These are phyloP conservation scores for Colaptes auratus DNA, from an alignment of 2,113 vertebrate genomes.

Conservation along the genomic window DNA sequence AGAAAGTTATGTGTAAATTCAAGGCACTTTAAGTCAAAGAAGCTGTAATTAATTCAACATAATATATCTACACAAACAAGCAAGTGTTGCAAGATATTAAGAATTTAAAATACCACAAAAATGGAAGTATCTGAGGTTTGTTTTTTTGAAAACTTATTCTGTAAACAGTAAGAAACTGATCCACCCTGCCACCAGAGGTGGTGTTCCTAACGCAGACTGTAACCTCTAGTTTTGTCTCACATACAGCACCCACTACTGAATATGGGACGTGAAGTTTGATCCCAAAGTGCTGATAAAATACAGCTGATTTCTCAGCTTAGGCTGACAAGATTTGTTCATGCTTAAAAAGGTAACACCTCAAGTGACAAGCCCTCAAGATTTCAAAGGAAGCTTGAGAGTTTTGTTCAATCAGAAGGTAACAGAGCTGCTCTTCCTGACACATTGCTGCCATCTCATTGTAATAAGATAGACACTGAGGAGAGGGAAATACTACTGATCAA, in stretches of 20 bases:
- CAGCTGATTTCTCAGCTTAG: slow-evolving; percentile 24
- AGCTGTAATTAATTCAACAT: slow-evolving; percentile 15
- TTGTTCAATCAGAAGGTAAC: slow-evolving; percentile 64
- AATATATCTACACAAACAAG: slow-evolving; percentile 3
- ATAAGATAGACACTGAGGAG: slow-evolving; percentile 37
- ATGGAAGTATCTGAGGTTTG: background rate
- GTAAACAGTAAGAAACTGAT: background rate
- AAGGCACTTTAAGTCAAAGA: slow-evolving; percentile 35
- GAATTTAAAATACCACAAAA: background rate
- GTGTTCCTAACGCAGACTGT: background rate
- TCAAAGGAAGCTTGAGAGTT: slow-evolving; percentile 68
- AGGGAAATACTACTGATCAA: slow-evolving; percentile 31
- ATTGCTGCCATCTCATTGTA: slow-evolving; percentile 34
- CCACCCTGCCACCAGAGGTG: background rate
- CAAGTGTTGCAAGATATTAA: background rate
- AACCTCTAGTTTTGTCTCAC: background rate
- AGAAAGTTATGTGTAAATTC: slow-evolving; percentile 28
- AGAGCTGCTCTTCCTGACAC: slow-evolving; percentile 58
- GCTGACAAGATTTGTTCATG: slow-evolving; percentile 56
- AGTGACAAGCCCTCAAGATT: slow-evolving; percentile 69
- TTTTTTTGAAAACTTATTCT: background rate
- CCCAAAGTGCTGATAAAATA: slow-evolving; percentile 41
- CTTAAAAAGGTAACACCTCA: slow-evolving; percentile 68
- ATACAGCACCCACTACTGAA: slow-evolving; percentile 17
- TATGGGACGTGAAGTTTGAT: slow-evolving; percentile 36